phyloP scores from a whole-genome alignment of 2,797 vertebrate genomes.

The Lemur catta region DNA sequence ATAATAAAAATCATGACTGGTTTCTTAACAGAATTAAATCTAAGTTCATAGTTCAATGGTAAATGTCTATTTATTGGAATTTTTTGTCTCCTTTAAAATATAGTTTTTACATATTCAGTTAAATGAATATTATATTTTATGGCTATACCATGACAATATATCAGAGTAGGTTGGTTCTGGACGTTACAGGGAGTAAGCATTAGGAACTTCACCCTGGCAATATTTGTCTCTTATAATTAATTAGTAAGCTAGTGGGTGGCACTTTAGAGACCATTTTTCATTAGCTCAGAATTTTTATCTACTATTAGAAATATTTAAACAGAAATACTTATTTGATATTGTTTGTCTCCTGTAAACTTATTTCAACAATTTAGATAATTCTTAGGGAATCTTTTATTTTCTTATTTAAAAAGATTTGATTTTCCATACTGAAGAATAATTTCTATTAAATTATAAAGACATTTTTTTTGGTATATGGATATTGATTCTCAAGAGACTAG shows the following conservation, averaged over 20 bases:
- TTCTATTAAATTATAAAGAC: background rate
- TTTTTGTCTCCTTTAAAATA: background rate
- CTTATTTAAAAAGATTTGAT: background rate
- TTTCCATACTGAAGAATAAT: background rate
- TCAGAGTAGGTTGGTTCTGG: background rate
- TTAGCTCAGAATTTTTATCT: background rate
- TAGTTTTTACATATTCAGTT: background rate
- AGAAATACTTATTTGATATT: background rate
- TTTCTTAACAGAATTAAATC: background rate
- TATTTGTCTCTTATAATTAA: background rate
- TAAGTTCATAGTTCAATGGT: background rate
- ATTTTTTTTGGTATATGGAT: constrained; percentile 1
- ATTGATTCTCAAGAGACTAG: background rate
- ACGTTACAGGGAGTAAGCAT: background rate
- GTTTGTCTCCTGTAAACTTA: background rate
- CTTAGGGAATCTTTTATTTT: background rate
- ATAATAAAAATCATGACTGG: background rate
- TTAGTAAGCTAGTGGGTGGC: background rate
- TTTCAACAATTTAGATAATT: background rate
- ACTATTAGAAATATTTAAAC: background rate
- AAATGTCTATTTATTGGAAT: background rate
- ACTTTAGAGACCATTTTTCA: background rate
- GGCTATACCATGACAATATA: background rate
- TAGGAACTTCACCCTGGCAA: background rate
- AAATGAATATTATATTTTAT: background rate